Evolutionary conservation across 1,140 invertebrate species (phyloP).

Genomic region (Anoplophora glabripennis): DNA sequence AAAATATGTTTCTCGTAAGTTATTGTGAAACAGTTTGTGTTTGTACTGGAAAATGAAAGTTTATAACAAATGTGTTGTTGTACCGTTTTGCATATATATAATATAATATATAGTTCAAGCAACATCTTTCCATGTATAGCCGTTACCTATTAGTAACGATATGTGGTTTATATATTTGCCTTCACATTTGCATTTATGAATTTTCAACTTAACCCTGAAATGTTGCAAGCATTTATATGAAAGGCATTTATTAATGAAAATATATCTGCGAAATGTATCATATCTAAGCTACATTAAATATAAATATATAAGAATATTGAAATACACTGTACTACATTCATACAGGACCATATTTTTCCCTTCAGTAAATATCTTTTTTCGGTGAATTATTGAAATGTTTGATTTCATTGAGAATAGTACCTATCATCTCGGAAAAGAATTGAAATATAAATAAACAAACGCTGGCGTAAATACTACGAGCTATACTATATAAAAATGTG

Average conservation of each 20-base stretch:
- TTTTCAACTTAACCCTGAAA: slow-evolving; percentile 9
- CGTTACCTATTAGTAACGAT: slow-evolving; percentile 29
- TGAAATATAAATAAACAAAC: too few species aligned
- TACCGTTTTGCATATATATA: slow-evolving; percentile 45
- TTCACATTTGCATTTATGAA: slow-evolving; percentile 24
- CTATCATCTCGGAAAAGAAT: too few species aligned
- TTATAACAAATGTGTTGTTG: slow-evolving; percentile 42
- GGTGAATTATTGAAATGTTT: too few species aligned
- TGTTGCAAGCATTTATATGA: not conserved
- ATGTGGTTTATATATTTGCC: slow-evolving; percentile 23
- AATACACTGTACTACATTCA: too few species aligned
- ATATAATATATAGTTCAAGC: slow-evolving; percentile 37
- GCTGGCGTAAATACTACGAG: too few species aligned
- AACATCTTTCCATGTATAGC: slow-evolving; percentile 39
- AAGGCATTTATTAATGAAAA: not conserved
- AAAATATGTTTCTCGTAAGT: slow-evolving; percentile 40
- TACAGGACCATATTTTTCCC: too few species aligned
- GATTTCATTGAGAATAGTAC: too few species aligned
- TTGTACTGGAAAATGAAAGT: slow-evolving; percentile 44
- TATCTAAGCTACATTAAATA: too few species aligned
- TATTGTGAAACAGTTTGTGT: slow-evolving; percentile 36
- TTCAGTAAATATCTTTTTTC: too few species aligned
- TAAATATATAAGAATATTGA: too few species aligned
- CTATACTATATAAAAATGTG: too few species aligned
- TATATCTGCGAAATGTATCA: not conserved